Evolutionary conservation across 2,113 vertebrate genomes (phyloP).

Genomic region (Festucalex cinctus): DNA sequence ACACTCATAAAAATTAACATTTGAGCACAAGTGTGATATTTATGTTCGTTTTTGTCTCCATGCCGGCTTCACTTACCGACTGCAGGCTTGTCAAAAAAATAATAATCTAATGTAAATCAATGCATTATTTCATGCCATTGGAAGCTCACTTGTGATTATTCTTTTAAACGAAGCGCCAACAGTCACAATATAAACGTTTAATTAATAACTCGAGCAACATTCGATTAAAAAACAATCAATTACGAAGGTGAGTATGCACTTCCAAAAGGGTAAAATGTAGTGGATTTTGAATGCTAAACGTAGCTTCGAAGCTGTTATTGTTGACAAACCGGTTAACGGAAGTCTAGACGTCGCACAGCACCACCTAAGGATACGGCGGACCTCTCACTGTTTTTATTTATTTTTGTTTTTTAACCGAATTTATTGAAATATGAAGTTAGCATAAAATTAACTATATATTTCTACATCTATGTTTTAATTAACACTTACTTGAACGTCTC

Average conservation of each 20-base stretch:
- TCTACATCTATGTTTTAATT: not conserved
- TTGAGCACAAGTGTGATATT: not conserved
- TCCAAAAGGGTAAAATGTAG: not conserved
- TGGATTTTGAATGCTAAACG: not conserved
- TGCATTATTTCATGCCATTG: not conserved
- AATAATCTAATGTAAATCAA: not conserved
- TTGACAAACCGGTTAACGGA: slow-evolving; percentile 19
- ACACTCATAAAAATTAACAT: not conserved
- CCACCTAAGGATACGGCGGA: slow-evolving; percentile 12
- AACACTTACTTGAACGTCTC: not conserved
- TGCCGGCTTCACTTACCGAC: slow-evolving; percentile 23
- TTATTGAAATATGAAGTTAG: not conserved
- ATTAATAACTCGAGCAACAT: not conserved
- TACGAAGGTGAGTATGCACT: accelerated
- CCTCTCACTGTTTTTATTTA: not conserved
- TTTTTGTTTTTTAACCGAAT: not conserved
- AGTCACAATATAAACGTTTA: not conserved
- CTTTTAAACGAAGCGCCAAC: not conserved
- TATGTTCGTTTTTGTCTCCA: not conserved
- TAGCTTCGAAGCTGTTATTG: not conserved
- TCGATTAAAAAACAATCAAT: accelerated
- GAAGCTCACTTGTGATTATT: not conserved
- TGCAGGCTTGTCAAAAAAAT: not conserved
- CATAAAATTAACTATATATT: not conserved
- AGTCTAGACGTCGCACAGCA: not conserved